Percentiles rank a stretch among this genome's conserved stretches.
These are phyloP conservation scores for Psittacula derbiana DNA, from an alignment of 2,797 vertebrate genomes.

Conservation along the genomic window DNA sequence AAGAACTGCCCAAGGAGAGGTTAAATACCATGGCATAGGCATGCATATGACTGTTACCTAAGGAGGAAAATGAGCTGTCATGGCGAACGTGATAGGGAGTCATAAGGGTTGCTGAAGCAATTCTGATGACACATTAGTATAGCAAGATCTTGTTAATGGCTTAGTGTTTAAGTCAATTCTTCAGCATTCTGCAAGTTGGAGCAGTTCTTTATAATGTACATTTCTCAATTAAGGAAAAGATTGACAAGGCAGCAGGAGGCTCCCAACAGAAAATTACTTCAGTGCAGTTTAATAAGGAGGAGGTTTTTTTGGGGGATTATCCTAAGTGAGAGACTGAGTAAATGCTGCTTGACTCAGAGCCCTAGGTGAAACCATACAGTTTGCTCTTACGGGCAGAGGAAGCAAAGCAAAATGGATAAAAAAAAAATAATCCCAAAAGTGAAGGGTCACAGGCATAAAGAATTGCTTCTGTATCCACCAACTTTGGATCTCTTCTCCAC, in stretches of 20 bases:
- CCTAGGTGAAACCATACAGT: neutral
- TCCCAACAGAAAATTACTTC: slow-evolving; percentile 11
- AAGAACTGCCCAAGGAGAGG: neutral
- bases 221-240: slow-evolving; percentile 47
- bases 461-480: neutral
- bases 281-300: neutral
- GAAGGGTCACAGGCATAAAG: neutral
- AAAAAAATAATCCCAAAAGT: neutral
- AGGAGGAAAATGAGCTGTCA: neutral
- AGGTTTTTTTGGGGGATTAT: slow-evolving; percentile 5
- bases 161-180: slow-evolving; percentile 45
- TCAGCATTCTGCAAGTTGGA: slow-evolving; percentile 42
- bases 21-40: neutral
- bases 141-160: slow-evolving; percentile 31
- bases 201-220: neutral
- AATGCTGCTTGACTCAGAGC: slow-evolving; percentile 12
- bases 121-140: slow-evolving; percentile 35
- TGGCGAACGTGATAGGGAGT: neutral
- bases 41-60: neutral
- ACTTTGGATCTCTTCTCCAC: neutral
- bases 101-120: slow-evolving; percentile 17
- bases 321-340: neutral
- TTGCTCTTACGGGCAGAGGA: neutral
- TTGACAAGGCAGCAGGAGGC: slow-evolving; percentile 28
- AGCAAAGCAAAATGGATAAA: neutral